Evolutionary conservation across 2,888 invertebrate species (phyloP), one percentile per base, ranked within the genome.

Genomic region (Oligia latruncula): DNA sequence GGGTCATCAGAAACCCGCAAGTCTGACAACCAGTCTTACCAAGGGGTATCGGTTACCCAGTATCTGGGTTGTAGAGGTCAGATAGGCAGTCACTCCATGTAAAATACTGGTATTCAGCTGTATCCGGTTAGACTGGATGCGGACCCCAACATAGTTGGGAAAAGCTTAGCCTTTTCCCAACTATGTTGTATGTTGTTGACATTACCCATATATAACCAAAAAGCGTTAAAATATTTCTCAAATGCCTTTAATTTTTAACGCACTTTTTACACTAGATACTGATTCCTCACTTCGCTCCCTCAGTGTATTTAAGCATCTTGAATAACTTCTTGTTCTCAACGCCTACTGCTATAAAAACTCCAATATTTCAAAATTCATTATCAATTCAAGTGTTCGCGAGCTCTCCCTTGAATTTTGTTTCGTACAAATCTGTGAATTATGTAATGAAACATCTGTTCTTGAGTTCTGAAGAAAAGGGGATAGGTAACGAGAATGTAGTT

Each of bases 361-460:
- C 58, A 76, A 85, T 85, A 77, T 87, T 82, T 82, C 77, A 80
- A 68, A 75, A 79, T 68, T 77, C 85, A 87, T 87, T 80, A 87
- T 78, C 70, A 75, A 87, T 87, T 83, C 80, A 87, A 65, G 70
- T 67, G 60, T 78, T 80, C 11, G 52, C 55, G 77, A 65, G 60
- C 72, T 76, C 60, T 66, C 40, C 35, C 62, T 75, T 71, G 65
- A 74, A 81, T 71, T 77, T 73, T 74, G 70, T 81, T 83, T 83
- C 74, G 52, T 62, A 55, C 17, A 81, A 64, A 55, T 43, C 71
- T 62, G 40, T 80, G 71, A 80, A 87, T 79, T 79, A 77, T 87
- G 58, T 71, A 78, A 78, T 20, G 62, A n/a, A 78, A 78, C 86
- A 85, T 80, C 75, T 83, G 84, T 84, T 86, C 71, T 65, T 46